Conservation (phyloP, 2,888 invertebrate species). For the Diadegma fenestrale region DNA sequence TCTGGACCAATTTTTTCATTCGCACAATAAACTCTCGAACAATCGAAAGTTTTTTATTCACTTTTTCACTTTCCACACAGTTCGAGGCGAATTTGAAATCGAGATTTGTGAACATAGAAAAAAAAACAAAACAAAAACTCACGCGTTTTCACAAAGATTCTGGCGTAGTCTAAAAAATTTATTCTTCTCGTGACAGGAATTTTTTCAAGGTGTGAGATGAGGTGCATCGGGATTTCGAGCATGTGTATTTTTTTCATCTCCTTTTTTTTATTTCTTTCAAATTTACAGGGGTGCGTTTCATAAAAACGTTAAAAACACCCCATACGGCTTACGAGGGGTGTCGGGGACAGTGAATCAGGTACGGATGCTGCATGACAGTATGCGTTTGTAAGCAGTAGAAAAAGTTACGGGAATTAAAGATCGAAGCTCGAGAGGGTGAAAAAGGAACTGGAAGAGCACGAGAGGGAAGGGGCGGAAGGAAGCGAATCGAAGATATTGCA, state of each 20-base stretch:
- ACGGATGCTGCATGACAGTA: conserved; percentile 22
- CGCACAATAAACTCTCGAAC: not conserved
- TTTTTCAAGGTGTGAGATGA: conserved; percentile 15
- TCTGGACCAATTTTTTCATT: not conserved
- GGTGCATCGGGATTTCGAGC: conserved; percentile 37
- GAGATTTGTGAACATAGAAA: not conserved
- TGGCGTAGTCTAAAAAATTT: conserved; percentile 27
- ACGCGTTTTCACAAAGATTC: not conserved
- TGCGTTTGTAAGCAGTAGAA: conserved; percentile 11
- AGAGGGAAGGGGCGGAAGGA: conserved; percentile 48
- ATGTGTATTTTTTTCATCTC: conserved; percentile 7
- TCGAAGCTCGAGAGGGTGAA: conserved; percentile 36
- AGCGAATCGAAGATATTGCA: conserved; percentile 34
- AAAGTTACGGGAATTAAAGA: conserved; percentile 54
- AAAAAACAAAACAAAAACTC: not conserved
- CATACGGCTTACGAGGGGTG: conserved; percentile 55
- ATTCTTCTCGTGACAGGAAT: not conserved
- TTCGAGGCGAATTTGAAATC: not conserved
- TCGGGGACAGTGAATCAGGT: conserved; percentile 58
- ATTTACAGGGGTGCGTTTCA: conserved; percentile 41
- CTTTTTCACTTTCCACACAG: not conserved
- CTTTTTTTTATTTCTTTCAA: conserved; percentile 53
- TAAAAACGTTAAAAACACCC: conserved; percentile 65
- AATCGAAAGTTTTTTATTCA: not conserved
- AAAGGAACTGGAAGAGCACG: conserved; percentile 26